Percentiles rank a stretch among this genome's conserved stretches.
Evolutionary conservation across 2,888 invertebrate species (phyloP).

Genomic region (Drosophila robusta): DNA sequence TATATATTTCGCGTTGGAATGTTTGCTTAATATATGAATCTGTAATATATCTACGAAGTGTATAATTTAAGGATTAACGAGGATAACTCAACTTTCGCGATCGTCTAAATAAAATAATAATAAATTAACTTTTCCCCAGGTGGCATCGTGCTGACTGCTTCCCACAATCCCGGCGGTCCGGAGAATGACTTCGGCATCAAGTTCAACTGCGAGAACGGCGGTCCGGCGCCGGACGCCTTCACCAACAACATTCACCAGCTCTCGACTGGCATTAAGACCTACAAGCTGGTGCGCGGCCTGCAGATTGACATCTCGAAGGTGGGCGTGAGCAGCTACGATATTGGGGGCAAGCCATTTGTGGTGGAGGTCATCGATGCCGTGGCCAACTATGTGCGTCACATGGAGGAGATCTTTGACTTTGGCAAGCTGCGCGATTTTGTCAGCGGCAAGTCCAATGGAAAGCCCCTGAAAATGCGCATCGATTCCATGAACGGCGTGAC

Average conservation of each 20-base stretch:
- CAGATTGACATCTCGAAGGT: conserved; percentile 91
- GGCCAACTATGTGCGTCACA: conserved; percentile 93
- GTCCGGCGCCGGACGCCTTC: conserved; percentile 96
- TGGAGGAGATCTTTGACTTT: conserved; percentile 99
- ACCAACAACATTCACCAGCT: conserved; percentile 95
- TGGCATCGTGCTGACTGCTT: conserved; percentile 98
- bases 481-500: conserved; percentile 99
- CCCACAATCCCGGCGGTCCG: conserved; percentile 99
- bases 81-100: no score
- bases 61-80: no score
- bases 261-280: conserved; percentile 91
- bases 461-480: conserved; percentile 93
- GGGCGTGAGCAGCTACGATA: conserved; percentile 88
- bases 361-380: conserved; percentile 97
- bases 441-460: conserved; percentile 88
- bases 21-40: no score
- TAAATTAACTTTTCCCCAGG: conserved; percentile 86
- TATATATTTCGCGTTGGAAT: no score
- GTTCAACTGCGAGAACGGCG: conserved; percentile 98
- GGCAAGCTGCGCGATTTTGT: conserved; percentile 90
- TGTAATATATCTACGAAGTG: no score
- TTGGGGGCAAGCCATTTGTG: conserved; percentile 88
- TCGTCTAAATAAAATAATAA: not conserved
- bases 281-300: conserved; percentile 92
- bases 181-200: conserved; percentile 99